Evolutionary conservation across 2,888 invertebrate genomes (phyloP), one percentile per base, ranked within the genome.

Genomic region (Byasa hedistus): DNA sequence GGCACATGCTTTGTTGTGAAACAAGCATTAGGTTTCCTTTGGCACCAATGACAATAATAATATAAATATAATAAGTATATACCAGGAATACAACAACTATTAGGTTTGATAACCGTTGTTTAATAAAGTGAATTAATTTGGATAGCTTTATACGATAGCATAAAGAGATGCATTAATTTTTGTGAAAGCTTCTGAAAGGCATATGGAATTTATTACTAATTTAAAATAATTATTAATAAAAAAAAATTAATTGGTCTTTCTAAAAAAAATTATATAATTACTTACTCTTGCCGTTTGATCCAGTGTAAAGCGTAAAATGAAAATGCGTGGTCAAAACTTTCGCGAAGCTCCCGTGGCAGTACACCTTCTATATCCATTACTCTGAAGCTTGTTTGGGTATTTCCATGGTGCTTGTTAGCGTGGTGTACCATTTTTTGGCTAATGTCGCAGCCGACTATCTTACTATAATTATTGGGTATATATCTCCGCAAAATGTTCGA

Each of bases 221-320:
- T 5, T 48, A n/a, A 48, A n/a, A 48, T n/a, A n/a, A 48, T 48
- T 4, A n/a, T 12, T 0, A 7, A n/a, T 4, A 8, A 48, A n/a
- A 48, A 4, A n/a, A n/a, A 7, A n/a, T n/a, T n/a, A n/a, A 19
- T n/a, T n/a, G 0, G 48, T 48, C n/a, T 48, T 4, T n/a, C 1
- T n/a, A n/a, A n/a, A 48, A 48, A 48, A 48, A 48, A n/a, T 10
- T 48, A n/a, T 48, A 48, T 57, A 68, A 73, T 66, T 57, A 84
- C 92, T 87, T 89, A 95, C 95, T 93, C 92, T 81, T 95, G 94
- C 77, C 96, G 93, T 72, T 93, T 93, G 44, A 96, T 93, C 96
- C 96, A 96, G 76, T 96, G 96, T 4, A 97, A 86, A 69, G 96
- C 94, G 79, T 96, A 96, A 79, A 96, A 96, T 0, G 96, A 96